phyloP scores from a whole-genome alignment of 2,888 invertebrate genomes.

The Amaurobius ferox region DNA sequence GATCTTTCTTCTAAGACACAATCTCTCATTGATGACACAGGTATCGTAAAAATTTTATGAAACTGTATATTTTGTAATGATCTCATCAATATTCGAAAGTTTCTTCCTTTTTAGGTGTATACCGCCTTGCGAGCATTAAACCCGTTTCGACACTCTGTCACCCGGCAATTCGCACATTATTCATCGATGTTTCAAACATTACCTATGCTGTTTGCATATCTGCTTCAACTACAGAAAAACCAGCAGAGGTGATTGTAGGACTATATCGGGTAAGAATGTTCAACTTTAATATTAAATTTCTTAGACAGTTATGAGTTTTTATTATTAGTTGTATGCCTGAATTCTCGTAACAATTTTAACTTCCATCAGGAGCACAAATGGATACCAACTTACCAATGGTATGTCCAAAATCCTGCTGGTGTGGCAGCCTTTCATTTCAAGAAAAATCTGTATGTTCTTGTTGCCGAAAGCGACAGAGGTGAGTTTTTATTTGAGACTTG shows the following conservation, averaged over 20 bases:
- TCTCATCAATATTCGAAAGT: neutral
- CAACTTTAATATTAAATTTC: too few species aligned
- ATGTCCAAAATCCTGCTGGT: conserved; percentile 20
- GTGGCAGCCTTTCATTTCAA: conserved; percentile 41
- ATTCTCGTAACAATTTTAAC: too few species aligned
- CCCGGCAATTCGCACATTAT: conserved; percentile 31
- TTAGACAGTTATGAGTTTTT: too few species aligned
- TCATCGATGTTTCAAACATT: conserved; percentile 25
- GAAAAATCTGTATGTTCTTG: conserved; percentile 31
- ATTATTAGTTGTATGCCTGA: too few species aligned
- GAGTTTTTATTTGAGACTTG: too few species aligned
- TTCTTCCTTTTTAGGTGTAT: conserved; percentile 39
- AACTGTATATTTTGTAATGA: neutral
- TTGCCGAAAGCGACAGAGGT: conserved; percentile 50
- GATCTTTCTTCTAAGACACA: neutral
- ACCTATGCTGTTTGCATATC: conserved; percentile 55
- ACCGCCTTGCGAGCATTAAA: conserved; percentile 43
- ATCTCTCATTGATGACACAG: conserved; percentile 34
- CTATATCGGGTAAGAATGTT: conserved; percentile 28
- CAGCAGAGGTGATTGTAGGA: conserved; percentile 41
- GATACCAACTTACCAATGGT: conserved; percentile 16
- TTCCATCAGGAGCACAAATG: conserved; percentile 29
- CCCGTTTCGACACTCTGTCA: conserved; percentile 50
- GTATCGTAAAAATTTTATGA: conserved; percentile 11
- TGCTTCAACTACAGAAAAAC: neutral